Percentiles rank a stretch among this genome's conserved stretches.
These are phyloP conservation scores for Passer montanus DNA, from an alignment of 2,113 vertebrate genomes.

Conservation along the genomic window DNA sequence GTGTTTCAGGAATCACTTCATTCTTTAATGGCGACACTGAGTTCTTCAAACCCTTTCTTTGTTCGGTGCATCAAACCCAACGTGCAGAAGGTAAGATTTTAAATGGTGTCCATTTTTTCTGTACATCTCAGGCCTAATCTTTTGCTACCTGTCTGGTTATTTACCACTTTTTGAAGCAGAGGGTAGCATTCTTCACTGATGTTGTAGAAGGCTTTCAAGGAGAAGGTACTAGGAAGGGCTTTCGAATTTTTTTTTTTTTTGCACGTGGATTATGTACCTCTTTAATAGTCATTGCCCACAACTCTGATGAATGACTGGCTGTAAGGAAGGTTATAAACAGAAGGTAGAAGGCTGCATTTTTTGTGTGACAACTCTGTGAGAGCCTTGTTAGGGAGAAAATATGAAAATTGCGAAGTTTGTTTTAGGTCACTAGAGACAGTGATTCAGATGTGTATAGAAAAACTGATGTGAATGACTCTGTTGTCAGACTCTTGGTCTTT, in stretches of 20 bases:
- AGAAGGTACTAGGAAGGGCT: background rate
- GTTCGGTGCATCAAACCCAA: constrained; percentile 98
- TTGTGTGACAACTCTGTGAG: background rate
- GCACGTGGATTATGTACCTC: accelerated
- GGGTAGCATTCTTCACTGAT: background rate
- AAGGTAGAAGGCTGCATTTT: background rate
- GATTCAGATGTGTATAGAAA: background rate
- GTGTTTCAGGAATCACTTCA: constrained; percentile 84
- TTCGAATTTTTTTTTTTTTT: background rate
- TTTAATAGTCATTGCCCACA: background rate
- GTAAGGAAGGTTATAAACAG: background rate
- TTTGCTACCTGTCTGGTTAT: background rate
- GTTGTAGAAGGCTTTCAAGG: background rate
- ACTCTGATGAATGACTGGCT: background rate
- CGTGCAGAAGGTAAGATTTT: constrained; percentile 85
- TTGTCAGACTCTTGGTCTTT: background rate
- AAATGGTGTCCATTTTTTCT: background rate
- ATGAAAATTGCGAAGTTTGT: background rate
- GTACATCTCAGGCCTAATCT: background rate
- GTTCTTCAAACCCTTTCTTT: constrained; percentile 92
- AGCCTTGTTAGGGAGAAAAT: background rate
- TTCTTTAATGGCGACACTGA: constrained; percentile 92
- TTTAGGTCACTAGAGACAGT: background rate
- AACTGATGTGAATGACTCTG: background rate
- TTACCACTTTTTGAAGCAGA: background rate